Conservation (phyloP, 2,113 vertebrate genomes). For the Thermophis baileyi region DNA sequence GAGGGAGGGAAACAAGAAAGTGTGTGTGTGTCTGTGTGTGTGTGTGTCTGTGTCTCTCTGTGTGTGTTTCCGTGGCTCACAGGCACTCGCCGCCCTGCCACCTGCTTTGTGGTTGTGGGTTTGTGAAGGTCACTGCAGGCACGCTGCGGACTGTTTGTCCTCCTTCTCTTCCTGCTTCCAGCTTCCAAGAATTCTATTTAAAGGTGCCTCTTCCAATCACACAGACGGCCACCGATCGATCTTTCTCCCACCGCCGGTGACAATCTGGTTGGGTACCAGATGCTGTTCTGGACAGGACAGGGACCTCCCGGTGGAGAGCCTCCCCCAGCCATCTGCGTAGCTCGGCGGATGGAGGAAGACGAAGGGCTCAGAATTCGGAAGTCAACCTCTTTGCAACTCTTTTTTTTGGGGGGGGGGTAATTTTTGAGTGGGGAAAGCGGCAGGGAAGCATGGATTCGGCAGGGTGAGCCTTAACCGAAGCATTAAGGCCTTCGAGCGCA, state of each 20-base stretch:
- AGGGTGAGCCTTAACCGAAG: neutral
- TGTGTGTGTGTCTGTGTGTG: neutral
- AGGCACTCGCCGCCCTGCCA: neutral
- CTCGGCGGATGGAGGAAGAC: neutral
- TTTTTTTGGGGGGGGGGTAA: too few species aligned
- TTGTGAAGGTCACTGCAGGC: constrained; percentile 17
- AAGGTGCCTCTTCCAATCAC: neutral
- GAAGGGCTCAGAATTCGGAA: neutral
- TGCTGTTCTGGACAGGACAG: neutral
- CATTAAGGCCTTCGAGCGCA: neutral
- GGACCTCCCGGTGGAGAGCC: neutral
- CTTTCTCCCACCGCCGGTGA: neutral
- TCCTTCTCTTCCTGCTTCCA: neutral
- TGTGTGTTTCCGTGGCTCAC: neutral
- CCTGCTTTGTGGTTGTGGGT: neutral
- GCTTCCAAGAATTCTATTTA: neutral
- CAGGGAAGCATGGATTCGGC: neutral
- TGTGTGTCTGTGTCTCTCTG: neutral
- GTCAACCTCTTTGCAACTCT: neutral
- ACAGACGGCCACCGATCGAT: neutral
- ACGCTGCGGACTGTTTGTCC: neutral
- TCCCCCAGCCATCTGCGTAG: neutral
- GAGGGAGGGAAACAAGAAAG: neutral
- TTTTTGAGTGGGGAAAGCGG: neutral
- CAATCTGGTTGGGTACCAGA: neutral